Conservation (phyloP, 2,113 vertebrate genomes). For the Mugil cephalus region DNA sequence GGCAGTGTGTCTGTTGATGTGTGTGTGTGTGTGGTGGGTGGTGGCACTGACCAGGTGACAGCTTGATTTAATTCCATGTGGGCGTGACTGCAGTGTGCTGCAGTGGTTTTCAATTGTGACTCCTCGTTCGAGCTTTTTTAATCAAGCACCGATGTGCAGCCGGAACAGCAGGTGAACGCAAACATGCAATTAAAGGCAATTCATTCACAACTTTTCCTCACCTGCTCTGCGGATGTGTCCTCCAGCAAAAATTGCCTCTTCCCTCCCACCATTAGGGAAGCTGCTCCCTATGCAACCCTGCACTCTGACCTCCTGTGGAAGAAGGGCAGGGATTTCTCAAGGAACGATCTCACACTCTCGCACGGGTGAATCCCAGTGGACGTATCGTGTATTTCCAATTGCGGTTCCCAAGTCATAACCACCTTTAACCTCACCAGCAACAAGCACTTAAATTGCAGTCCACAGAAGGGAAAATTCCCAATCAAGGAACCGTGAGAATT, state of each 20-base stretch:
- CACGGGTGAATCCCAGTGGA: constrained; percentile 16
- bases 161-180: constrained; percentile 49
- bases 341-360: background rate
- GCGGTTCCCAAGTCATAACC: background rate
- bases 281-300: constrained; percentile 5
- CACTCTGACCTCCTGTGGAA: constrained; percentile 43
- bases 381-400: background rate
- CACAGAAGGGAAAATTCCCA: no score
- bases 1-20: constrained; percentile 80
- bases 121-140: constrained; percentile 40
- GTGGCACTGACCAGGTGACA: constrained; percentile 75
- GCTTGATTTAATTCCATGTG: constrained; percentile 89
- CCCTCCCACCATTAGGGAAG: background rate
- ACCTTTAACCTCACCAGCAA: background rate
- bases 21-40: constrained; percentile 72
- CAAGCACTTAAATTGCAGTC: no score
- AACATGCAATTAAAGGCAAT: constrained; percentile 55
- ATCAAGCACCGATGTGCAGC: constrained; percentile 38
- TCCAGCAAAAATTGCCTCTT: constrained; percentile 25
- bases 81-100: constrained; percentile 75
- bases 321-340: background rate
- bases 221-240: constrained; percentile 29
- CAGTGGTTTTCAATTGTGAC: constrained; percentile 44
- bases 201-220: constrained; percentile 16
- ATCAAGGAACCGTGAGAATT: background rate